Evolutionary conservation across 2,113 vertebrate genomes (phyloP).

Genomic region (Thunnus thynnus): DNA sequence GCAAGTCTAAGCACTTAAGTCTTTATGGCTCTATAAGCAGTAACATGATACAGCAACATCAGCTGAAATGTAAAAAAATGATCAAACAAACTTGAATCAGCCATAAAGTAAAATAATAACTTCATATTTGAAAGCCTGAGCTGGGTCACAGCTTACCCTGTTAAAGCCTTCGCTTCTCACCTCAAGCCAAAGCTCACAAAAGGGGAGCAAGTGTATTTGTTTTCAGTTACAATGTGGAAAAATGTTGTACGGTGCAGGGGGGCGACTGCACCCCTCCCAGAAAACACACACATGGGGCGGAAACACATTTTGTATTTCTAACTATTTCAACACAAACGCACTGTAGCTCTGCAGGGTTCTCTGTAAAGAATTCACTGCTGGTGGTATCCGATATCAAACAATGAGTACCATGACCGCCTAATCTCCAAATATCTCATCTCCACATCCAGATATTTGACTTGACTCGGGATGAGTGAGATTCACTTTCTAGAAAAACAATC

Average conservation of each 20-base stretch:
- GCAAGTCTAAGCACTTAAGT: conserved; percentile 5
- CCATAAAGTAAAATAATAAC: conserved; percentile 3
- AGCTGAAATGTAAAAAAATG: conserved; percentile 10
- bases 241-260: conserved; percentile 43
- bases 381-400: conserved; percentile 31
- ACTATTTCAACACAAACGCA: conserved; percentile 47
- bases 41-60: conserved; percentile 18
- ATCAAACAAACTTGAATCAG: conserved; percentile 4
- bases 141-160: conserved; percentile 5
- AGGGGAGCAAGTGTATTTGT: conserved; percentile 44
- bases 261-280: conserved; percentile 47
- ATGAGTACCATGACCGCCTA: conserved; percentile 1
- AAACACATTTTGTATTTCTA: conserved; percentile 63
- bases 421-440: conserved; percentile 28
- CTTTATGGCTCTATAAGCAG: conserved; percentile 43
- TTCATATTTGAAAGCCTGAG: background rate
- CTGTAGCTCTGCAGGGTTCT: background rate
- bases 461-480: conserved; percentile 48
- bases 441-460: conserved; percentile 57
- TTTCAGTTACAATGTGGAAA: conserved; percentile 61
- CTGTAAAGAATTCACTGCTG: conserved; percentile 7
- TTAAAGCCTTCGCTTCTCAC: conserved; percentile 13
- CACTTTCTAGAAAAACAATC: conserved; percentile 60
- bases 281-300: conserved; percentile 41
- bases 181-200: conserved; percentile 6